Evolutionary conservation across 2,888 invertebrate species (phyloP).

Genomic region (Protophormia terraenovae): DNA sequence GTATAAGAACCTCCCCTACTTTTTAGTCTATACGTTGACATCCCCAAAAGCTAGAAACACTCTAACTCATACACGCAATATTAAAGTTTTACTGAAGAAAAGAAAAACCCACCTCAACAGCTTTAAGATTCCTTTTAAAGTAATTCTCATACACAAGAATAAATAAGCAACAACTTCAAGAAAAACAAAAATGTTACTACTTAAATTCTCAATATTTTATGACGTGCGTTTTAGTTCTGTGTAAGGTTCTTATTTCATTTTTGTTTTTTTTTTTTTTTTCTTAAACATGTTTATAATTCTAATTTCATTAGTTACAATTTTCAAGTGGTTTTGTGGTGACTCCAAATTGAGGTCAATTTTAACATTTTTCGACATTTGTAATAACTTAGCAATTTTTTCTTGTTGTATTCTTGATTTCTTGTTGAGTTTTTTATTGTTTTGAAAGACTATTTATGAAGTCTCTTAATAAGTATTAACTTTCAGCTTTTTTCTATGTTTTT

Average conservation of each 20-base stretch:
- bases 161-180: not conserved
- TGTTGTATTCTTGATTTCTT: not conserved
- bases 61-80: constrained; percentile 30
- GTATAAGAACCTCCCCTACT: not conserved
- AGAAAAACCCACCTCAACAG: not conserved
- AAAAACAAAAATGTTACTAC: not conserved
- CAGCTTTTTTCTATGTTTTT: not conserved
- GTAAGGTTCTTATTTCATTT: too few species aligned
- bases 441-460: not conserved
- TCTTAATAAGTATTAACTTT: not conserved
- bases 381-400: constrained; percentile 29
- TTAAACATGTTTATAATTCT: constrained; percentile 9
- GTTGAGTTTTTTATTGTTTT: not conserved
- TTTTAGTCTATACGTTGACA: not conserved
- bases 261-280: too few species aligned
- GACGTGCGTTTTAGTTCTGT: constrained; percentile 27
- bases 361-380: constrained; percentile 49
- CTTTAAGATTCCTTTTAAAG: constrained; percentile 26
- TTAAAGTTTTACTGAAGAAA: constrained; percentile 11
- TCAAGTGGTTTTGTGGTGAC: constrained; percentile 10
- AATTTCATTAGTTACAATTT: constrained; percentile 32
- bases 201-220: constrained; percentile 43
- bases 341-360: constrained; percentile 60
- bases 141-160: not conserved
- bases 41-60: not conserved